Evolutionary conservation across 2,797 vertebrate species (phyloP).

Genomic region (Erpetoichthys calabaricus): DNA sequence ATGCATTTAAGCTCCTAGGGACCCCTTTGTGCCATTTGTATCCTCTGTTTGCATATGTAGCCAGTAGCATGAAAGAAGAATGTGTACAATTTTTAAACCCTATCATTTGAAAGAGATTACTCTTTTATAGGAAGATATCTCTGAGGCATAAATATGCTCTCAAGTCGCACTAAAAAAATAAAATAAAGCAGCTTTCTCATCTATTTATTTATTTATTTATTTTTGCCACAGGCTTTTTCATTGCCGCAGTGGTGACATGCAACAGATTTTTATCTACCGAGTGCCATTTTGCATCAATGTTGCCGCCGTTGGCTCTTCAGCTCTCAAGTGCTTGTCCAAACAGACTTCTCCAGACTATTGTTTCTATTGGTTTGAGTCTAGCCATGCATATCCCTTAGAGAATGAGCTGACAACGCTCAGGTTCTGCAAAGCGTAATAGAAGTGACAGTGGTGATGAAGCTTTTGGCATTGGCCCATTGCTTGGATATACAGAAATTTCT

Average conservation of each 20-base stretch:
- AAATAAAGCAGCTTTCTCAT: not conserved
- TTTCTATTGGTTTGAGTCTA: constrained; percentile 14
- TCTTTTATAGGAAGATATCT: constrained; percentile 40
- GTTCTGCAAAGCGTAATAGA: not conserved
- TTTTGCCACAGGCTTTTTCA: constrained; percentile 24
- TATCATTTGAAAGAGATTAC: constrained; percentile 40
- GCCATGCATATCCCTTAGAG: constrained; percentile 4
- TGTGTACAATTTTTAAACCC: constrained; percentile 30
- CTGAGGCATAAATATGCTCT: constrained; percentile 33
- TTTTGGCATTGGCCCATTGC: not conserved
- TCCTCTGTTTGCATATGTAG: constrained; percentile 28
- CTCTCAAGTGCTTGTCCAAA: constrained; percentile 23
- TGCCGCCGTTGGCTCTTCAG: constrained; percentile 19
- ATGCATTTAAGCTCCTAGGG: constrained; percentile 18
- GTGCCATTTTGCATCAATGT: constrained; percentile 24
- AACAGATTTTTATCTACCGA: constrained; percentile 28
- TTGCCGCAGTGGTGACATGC: constrained; percentile 18
- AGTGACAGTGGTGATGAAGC: constrained; percentile 8
- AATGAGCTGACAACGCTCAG: not conserved
- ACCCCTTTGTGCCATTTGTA: constrained; percentile 30
- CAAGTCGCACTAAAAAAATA: constrained; percentile 24
- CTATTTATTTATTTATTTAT: not conserved
- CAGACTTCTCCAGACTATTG: constrained; percentile 14
- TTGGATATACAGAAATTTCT: constrained; percentile 10
- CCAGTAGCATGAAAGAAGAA: constrained; percentile 23